Conservation (phyloP, 1,140 invertebrate genomes). For the Drosophila asahinai region DNA sequence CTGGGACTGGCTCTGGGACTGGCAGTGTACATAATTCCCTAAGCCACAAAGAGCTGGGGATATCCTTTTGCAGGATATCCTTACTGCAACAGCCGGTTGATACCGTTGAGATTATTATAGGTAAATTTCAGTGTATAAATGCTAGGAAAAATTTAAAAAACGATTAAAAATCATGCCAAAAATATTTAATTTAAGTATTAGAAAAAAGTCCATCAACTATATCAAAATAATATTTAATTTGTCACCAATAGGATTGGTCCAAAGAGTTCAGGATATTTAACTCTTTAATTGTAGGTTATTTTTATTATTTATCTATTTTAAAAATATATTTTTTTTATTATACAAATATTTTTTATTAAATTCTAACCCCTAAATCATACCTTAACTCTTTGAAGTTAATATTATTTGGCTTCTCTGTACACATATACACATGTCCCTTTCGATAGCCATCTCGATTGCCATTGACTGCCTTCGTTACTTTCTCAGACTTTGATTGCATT, state of each 20-base stretch:
- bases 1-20: neutral
- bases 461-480: slow-evolving; percentile 14
- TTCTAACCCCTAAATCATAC: too few species aligned
- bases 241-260: neutral
- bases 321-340: neutral
- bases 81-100: neutral
- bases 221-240: neutral
- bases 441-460: slow-evolving; percentile 20
- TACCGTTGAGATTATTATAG: neutral
- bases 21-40: neutral
- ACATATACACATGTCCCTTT: neutral
- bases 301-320: too few species aligned
- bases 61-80: too few species aligned
- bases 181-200: neutral
- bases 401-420: neutral
- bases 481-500: slow-evolving; percentile 55
- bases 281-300: neutral
- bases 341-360: neutral
- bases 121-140: neutral
- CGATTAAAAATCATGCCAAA: neutral
- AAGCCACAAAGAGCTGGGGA: neutral
- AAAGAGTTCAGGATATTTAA: too few species aligned
- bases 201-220: too few species aligned
- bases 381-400: too few species aligned
- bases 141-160: neutral